Evolutionary conservation across 2,797 vertebrate species (phyloP), one percentile per base, ranked within the genome.

Genomic region (Odontamblyopus rebecca): DNA sequence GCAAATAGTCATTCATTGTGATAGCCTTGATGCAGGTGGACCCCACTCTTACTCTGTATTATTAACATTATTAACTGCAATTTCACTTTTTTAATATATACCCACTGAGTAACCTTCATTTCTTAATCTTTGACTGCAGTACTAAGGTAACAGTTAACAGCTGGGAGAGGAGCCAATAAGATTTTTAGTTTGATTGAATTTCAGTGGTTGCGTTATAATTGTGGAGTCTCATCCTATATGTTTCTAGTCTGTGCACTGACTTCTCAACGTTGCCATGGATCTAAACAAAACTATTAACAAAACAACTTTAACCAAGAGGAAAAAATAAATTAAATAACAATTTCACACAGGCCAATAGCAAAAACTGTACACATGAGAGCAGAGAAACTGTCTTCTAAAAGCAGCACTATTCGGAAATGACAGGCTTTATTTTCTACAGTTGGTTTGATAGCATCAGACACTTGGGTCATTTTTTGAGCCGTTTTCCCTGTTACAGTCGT

Each of bases 111-210:
- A 16, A 18, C 23, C 12, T 29, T 59, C 11, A 59, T 59, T 59
- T 27, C 12, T 3, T 15, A 1, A 29, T 27, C 56, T 12, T 15
- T 59, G 11, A 27, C 4, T n/a, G 56, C 56, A 13, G 12, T 29
- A 15, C 11, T 59, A 29, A 29, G 12, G 26, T 59, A 29, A 59
- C 23, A 27, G 9, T 3, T 72, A 80, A 81, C 85, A 89, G 75
- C 73, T 70, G 77, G 72, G 76, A 78, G 82, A 86, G 81, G 82
- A 85, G 80, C 72, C 66, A 78, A 79, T 79, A 38, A 82, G 4
- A 8, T 5, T 59, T n/a, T 54, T 54, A 6, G 16, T 54, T 54
- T 2, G 5, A 53, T n/a, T n/a, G 51, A n/a, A 54, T 54, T 8
- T 13, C 26, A 27, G 23, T 27, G 57, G 57, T n/a, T 48, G 44